Evolutionary conservation across 2,888 invertebrate genomes (phyloP).

Genomic region (Pristionchus arcanus): DNA sequence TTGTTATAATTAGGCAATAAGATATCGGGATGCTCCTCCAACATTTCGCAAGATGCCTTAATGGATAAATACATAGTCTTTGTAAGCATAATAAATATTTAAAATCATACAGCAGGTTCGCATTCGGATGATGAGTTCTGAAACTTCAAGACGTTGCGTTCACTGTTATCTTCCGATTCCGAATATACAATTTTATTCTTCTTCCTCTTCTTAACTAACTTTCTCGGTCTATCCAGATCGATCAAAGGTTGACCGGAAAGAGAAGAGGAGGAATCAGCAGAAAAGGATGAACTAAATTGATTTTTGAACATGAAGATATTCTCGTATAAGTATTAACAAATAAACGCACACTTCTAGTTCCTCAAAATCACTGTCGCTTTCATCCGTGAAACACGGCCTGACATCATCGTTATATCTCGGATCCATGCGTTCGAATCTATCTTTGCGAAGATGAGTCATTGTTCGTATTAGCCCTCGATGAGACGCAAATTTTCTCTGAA

Average conservation of each 20-base stretch:
- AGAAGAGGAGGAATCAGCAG: background rate
- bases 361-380: slow-evolving; percentile 33
- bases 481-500: background rate
- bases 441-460: slow-evolving; percentile 23
- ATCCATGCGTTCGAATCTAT: background rate
- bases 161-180: background rate
- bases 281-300: background rate
- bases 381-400: background rate
- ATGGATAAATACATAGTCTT: background rate
- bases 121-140: background rate
- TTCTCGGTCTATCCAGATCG: background rate
- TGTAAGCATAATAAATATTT: background rate
- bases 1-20: background rate
- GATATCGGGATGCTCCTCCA: background rate
- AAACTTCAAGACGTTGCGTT: background rate
- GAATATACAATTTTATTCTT: background rate
- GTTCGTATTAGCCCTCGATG: background rate
- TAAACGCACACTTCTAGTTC: background rate
- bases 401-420: background rate
- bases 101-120: background rate
- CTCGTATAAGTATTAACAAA: background rate
- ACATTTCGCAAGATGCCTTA: background rate
- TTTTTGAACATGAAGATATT: background rate
- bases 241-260: background rate
- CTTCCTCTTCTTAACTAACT: background rate